Percentiles rank a stretch among this genome's conserved stretches.
phyloP scores from a whole-genome alignment of 2,797 vertebrate genomes.

The Rhabdomys pumilio region DNA sequence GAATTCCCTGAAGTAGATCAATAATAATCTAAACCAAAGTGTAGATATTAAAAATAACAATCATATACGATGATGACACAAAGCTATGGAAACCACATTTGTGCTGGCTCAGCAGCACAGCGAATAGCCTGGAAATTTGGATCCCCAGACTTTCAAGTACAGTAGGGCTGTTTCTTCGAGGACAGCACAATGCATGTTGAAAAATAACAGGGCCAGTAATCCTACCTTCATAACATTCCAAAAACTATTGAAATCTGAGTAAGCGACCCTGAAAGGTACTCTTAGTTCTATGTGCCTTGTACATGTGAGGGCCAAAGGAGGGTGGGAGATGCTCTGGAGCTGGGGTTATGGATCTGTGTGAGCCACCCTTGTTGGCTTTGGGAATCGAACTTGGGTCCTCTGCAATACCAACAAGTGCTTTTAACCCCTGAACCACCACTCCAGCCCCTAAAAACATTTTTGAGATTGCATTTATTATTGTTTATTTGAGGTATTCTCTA shows the following conservation, averaged over 20 bases:
- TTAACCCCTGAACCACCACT: neutral
- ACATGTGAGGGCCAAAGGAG: neutral
- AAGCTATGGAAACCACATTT: neutral
- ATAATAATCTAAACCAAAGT: neutral
- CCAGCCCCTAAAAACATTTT: neutral
- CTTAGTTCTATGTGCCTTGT: neutral
- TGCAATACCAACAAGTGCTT: neutral
- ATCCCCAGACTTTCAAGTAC: neutral
- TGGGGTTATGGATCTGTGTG: too few species aligned
- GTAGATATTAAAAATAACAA: neutral
- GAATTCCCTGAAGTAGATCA: neutral
- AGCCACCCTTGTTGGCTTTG: neutral
- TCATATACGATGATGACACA: neutral
- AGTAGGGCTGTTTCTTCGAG: conserved; percentile 54
- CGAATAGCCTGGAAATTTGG: neutral
- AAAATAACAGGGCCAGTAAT: conserved; percentile 42
- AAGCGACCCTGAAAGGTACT: neutral
- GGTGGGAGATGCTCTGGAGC: neutral
- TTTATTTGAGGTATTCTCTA: neutral
- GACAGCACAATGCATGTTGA: conserved; percentile 15
- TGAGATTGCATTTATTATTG: neutral
- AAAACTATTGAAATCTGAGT: neutral
- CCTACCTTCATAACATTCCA: neutral
- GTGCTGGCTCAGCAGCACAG: neutral
- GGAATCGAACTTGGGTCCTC: neutral